Evolutionary conservation across 2,113 vertebrate species (phyloP).

Genomic region (human (Homo sapiens)): DNA sequence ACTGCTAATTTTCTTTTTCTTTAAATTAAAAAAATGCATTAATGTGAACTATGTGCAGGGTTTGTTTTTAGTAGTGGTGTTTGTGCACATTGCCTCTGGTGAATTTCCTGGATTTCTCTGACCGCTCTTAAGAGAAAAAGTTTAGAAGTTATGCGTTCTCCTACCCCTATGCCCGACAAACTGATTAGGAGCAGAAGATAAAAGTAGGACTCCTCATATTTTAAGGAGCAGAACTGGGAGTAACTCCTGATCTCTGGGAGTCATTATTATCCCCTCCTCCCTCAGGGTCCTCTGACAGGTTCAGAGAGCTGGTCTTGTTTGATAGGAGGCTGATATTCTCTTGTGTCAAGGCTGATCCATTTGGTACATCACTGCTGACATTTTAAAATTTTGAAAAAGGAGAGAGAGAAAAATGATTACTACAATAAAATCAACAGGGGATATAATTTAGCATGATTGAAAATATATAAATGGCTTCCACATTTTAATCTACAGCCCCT

Average conservation of each 20-base stretch:
- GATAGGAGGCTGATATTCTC: conserved; percentile 92
- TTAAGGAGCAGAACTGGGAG: conserved; percentile 89
- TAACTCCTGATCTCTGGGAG: conserved; percentile 90
- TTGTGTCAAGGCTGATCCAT: conserved; percentile 91
- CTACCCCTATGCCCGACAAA: conserved; percentile 41
- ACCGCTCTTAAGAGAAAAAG: conserved; percentile 58
- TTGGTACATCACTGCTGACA: conserved; percentile 91
- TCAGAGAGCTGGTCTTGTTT: conserved; percentile 91
- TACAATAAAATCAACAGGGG: conserved; percentile 3
- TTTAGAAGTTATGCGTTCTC: conserved; percentile 69
- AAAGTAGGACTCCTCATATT: conserved; percentile 31
- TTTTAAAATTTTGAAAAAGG: conserved; percentile 32
- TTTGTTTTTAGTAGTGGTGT: conserved; percentile 88
- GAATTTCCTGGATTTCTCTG: conserved; percentile 79
- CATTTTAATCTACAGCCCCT: background rate
- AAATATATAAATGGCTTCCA: background rate
- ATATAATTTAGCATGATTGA: background rate
- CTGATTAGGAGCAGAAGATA: conserved; percentile 53
- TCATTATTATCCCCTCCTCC: conserved; percentile 87
- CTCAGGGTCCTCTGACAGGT: conserved; percentile 89
- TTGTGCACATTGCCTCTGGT: conserved; percentile 87
- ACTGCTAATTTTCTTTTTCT: conserved; percentile 92
- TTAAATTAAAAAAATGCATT: conserved; percentile 92
- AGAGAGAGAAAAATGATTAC: background rate
- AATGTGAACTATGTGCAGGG: conserved; percentile 91